A percentile compares a stretch with the other conserved stretches of the same genome.
Conservation (phyloP, 2,888 invertebrate species). For the Cosmia pyralina region DNA sequence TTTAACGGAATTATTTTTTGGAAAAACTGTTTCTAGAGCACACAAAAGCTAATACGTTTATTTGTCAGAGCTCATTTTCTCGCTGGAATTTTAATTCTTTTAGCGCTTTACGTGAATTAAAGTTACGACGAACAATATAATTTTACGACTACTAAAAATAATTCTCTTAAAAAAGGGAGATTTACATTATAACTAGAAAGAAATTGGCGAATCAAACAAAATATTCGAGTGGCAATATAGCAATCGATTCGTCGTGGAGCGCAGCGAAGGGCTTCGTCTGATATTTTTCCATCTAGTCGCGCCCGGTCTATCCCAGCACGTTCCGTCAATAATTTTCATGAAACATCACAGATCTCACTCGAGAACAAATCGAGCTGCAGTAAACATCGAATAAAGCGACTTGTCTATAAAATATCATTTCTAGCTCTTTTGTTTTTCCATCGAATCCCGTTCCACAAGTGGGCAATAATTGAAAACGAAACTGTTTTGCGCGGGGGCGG, state of each 20-base stretch:
- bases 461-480: slow-evolving; percentile 91
- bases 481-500: slow-evolving; percentile 86
- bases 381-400: slow-evolving; percentile 88
- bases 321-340: slow-evolving; percentile 89
- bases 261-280: slow-evolving; percentile 73
- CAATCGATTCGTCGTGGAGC: slow-evolving; percentile 75
- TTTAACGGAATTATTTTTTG: slow-evolving; percentile 52
- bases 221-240: slow-evolving; percentile 73
- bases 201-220: slow-evolving; percentile 68
- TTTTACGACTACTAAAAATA: slow-evolving; percentile 80
- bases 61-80: slow-evolving; percentile 83
- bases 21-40: slow-evolving; percentile 60
- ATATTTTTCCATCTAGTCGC: slow-evolving; percentile 73
- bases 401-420: slow-evolving; percentile 90
- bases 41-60: slow-evolving; percentile 84
- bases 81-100: slow-evolving; percentile 85
- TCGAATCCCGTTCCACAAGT: slow-evolving; percentile 89
- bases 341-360: slow-evolving; percentile 87
- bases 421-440: slow-evolving; percentile 88
- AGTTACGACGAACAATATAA: slow-evolving; percentile 83
- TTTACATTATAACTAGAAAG: slow-evolving; percentile 68
- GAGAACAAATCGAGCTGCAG: slow-evolving; percentile 87
- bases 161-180: slow-evolving; percentile 74
- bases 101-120: slow-evolving; percentile 82
- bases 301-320: slow-evolving; percentile 84